phyloP scores from a whole-genome alignment of 2,797 vertebrate genomes.

The Microcaecilia unicolor region DNA sequence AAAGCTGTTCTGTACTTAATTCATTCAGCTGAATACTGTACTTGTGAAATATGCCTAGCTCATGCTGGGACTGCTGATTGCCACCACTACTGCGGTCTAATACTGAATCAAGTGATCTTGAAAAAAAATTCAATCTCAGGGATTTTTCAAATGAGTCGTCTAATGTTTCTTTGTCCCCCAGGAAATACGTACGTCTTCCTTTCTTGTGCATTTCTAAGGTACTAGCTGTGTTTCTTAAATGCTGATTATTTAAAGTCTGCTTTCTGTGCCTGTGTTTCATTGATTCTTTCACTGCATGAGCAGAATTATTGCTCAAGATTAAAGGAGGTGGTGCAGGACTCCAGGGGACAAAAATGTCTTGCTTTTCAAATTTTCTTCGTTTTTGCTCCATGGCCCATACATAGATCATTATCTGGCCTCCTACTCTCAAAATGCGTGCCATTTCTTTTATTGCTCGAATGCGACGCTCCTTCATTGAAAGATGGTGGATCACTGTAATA shows the following conservation, averaged over 20 bases:
- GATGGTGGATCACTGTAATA: slow-evolving; percentile 61
- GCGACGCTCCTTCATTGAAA: slow-evolving; percentile 62
- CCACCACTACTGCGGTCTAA: slow-evolving; percentile 50
- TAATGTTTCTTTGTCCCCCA: slow-evolving; percentile 38
- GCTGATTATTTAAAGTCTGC: slow-evolving; percentile 13
- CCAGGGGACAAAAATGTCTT: slow-evolving; percentile 71
- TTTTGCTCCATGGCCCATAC: slow-evolving; percentile 75
- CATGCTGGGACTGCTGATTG: slow-evolving; percentile 43
- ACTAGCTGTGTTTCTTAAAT: neutral
- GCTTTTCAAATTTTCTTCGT: slow-evolving; percentile 66
- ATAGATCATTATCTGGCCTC: slow-evolving; percentile 72
- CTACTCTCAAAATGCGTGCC: slow-evolving; percentile 57
- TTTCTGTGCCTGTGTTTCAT: slow-evolving; percentile 19
- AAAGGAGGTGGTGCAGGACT: slow-evolving; percentile 51
- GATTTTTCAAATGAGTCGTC: slow-evolving; percentile 35
- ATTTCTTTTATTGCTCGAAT: slow-evolving; percentile 69
- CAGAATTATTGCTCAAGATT: slow-evolving; percentile 5
- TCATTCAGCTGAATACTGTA: slow-evolving; percentile 13
- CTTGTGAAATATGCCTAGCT: slow-evolving; percentile 44
- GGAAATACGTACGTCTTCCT: slow-evolving; percentile 50
- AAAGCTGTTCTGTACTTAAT: slow-evolving; percentile 14
- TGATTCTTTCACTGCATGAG: slow-evolving; percentile 12
- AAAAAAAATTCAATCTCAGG: slow-evolving; percentile 60
- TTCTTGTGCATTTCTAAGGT: slow-evolving; percentile 54
- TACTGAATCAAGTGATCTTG: slow-evolving; percentile 62